Percentiles rank a stretch among this genome's conserved stretches.
These are phyloP conservation scores for Ageneiosus marmoratus DNA, from an alignment of 2,113 vertebrate genomes.

Conservation along the genomic window DNA sequence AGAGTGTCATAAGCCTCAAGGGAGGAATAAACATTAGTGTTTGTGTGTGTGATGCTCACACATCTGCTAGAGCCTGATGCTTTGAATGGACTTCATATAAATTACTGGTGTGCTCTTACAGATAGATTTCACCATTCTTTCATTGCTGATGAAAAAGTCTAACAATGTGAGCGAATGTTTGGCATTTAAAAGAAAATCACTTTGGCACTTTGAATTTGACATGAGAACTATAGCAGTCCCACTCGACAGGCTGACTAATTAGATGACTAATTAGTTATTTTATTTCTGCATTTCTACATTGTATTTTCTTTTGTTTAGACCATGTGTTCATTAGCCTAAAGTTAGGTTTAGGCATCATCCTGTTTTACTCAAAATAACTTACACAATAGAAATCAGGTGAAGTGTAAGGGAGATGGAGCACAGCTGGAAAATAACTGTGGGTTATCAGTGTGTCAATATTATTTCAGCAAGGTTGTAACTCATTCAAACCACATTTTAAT, in stretches of 20 bases:
- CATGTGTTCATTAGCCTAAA: background rate
- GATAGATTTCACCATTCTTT: background rate
- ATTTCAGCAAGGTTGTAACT: background rate
- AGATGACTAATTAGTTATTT: background rate
- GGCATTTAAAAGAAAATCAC: background rate
- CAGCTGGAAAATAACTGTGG: background rate
- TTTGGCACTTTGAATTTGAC: background rate
- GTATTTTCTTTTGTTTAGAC: background rate
- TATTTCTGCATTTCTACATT: background rate
- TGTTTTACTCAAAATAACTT: background rate
- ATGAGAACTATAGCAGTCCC: background rate
- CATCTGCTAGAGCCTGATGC: background rate
- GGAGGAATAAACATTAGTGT: slow-evolving; percentile 12
- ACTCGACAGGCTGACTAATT: background rate
- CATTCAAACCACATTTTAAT: background rate
- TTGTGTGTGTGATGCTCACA: background rate
- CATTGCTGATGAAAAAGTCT: background rate
- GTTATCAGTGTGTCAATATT: background rate
- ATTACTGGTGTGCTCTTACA: background rate
- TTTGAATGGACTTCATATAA: background rate
- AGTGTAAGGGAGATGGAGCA: background rate
- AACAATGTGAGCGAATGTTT: background rate
- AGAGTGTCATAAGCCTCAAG: background rate
- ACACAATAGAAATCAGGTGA: background rate
- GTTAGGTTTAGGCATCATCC: background rate